These are phyloP conservation scores for Agrotis ipsilon DNA, from an alignment of 2,888 invertebrate genomes.

Conservation along the genomic window DNA sequence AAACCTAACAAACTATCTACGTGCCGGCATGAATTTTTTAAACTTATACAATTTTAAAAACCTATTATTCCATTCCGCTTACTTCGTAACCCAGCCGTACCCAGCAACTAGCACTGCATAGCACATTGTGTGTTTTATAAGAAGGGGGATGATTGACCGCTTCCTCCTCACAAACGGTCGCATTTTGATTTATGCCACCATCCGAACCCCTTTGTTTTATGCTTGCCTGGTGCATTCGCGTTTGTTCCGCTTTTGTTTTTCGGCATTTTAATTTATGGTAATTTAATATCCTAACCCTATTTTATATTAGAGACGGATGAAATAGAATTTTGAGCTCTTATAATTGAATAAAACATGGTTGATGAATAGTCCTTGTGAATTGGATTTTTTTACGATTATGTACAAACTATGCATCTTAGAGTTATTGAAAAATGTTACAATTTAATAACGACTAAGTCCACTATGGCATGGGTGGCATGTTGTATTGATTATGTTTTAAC, in stretches of 20 bases:
- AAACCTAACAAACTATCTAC: too few relatives aligned
- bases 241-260: slow-evolving; percentile 69
- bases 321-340: slow-evolving; percentile 38
- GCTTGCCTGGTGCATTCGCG: slow-evolving; percentile 72
- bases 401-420: not conserved
- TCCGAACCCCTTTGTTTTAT: slow-evolving; percentile 75
- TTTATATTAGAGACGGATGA: slow-evolving; percentile 40
- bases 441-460: too few relatives aligned
- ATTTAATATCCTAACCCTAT: slow-evolving; percentile 71
- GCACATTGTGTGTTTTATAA: slow-evolving; percentile 76
- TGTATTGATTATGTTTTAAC: not conserved
- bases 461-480: too few relatives aligned
- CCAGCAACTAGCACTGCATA: slow-evolving; percentile 61
- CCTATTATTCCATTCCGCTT: slow-evolving; percentile 33
- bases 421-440: not conserved
- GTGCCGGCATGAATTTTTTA: too few relatives aligned
- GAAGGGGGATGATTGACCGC: slow-evolving; percentile 88
- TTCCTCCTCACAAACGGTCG: slow-evolving; percentile 85
- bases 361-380: slow-evolving; percentile 6
- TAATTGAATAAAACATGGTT: slow-evolving; percentile 27
- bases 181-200: slow-evolving; percentile 81
- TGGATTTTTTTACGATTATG: not conserved
- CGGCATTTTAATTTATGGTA: slow-evolving; percentile 75
- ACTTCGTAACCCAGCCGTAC: slow-evolving; percentile 56
- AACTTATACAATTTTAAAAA: not conserved